Evolutionary conservation across 37 sponge, comb jelly and placozoan genomes (phyloP), one percentile per base, ranked within the genome.

Genomic region (Ianthella basta): DNA sequence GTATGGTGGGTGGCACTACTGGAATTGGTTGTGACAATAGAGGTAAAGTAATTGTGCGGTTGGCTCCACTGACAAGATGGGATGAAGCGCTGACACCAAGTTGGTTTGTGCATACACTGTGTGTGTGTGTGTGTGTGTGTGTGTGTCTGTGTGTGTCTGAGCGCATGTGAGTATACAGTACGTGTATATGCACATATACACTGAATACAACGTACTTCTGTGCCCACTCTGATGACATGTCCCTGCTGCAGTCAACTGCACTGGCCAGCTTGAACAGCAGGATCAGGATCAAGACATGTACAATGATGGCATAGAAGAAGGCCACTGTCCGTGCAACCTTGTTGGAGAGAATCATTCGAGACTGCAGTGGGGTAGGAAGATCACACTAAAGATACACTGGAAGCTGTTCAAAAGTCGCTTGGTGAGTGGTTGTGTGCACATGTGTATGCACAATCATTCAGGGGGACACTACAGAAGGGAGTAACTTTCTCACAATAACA

Each of bases 341-440:
- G 86, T 94, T 95, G 29, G 96, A 94, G 53, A 98, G 84, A 21
- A 97, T 95, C 85, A 97, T 93, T 68, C 95, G 66, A 13, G 95
- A 94, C 96, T 96, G 63, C 15, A 82, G 12, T 10, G 38, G 82
- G 50, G 18, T 13, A 53, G 37, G 16, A 13, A 59, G 38, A 15
- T 69, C 14, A 27, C 8, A 33, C 37, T 4, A 64, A 69, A n/a
- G 25, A 33, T 13, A 83, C 4, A 69, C 29, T 34, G 44, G 23
- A 65, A 44, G 50, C 6, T 2, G 38, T 32, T 44, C 20, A 70
- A 66, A 55, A 61, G 64, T 61, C 4, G 5, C 64, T 2, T 29
- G 64, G 13, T 69, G 70, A 27, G 70, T 69, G 70, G 12, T 15
- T 69, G 70, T 69, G 70, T 69, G 70, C 25, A 33, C 6, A 33